Evolutionary conservation across 2,113 vertebrate genomes (phyloP).

Genomic region (Coryphaenoides rupestris): DNA sequence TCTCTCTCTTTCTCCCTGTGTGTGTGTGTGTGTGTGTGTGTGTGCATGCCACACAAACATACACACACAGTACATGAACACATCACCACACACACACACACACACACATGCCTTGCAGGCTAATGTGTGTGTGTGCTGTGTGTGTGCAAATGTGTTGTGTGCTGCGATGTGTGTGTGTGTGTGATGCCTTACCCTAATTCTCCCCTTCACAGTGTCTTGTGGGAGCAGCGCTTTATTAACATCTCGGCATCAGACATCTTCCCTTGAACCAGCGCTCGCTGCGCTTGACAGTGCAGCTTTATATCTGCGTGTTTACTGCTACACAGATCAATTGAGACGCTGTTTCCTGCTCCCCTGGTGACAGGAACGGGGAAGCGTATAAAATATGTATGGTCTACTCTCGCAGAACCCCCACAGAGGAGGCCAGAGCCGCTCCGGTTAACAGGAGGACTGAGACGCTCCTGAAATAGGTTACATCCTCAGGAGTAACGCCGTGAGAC

Average conservation of each 20-base stretch:
- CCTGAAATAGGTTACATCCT: constrained; percentile 15
- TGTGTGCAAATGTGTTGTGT: constrained; percentile 9
- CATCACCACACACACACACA: no score
- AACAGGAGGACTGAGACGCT: constrained; percentile 15
- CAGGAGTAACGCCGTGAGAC: not conserved
- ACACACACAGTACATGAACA: no score
- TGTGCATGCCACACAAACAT: no score
- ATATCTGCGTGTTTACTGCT: constrained; percentile 39
- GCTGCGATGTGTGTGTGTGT: constrained; percentile 19
- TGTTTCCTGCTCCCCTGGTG: constrained; percentile 38
- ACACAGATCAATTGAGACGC: constrained; percentile 50
- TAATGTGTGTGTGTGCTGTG: constrained; percentile 11
- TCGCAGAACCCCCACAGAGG: constrained; percentile 17
- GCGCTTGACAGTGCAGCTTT: constrained; percentile 31
- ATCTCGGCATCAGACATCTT: constrained; percentile 16
- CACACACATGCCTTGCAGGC: not conserved
- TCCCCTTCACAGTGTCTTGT: constrained; percentile 1
- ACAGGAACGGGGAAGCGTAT: constrained; percentile 47
- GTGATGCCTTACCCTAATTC: not conserved
- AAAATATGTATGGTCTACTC: constrained; percentile 43
- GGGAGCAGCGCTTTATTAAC: constrained; percentile 11
- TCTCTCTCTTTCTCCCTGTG: constrained; percentile 40
- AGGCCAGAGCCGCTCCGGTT: constrained; percentile 27
- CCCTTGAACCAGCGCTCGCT: constrained; percentile 36
- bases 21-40: not conserved